Conservation (phyloP, 2,113 vertebrate species). For the Merops nubicus region DNA sequence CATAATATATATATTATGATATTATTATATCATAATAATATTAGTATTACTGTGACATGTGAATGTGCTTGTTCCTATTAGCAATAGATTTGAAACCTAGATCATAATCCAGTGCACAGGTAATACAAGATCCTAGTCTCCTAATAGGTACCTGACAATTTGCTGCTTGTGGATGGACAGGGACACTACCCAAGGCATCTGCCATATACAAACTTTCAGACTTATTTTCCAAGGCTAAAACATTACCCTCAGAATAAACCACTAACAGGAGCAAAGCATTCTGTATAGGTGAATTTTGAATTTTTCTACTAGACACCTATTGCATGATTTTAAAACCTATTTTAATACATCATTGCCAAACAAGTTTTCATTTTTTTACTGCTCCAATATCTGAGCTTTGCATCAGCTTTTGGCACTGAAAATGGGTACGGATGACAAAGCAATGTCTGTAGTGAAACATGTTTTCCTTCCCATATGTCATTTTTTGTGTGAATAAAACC, state of each 20-base stretch:
- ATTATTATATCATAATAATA: neutral
- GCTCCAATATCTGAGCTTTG: neutral
- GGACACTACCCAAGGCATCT: rapidly evolving
- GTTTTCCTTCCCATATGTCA: constrained; percentile 17
- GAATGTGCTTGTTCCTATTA: neutral
- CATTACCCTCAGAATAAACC: neutral
- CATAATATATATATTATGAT: no score
- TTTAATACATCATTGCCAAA: constrained; percentile 7
- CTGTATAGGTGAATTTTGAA: neutral
- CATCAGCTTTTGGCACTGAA: constrained; percentile 37
- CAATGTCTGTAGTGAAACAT: constrained; percentile 18
- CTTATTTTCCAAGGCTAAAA: neutral
- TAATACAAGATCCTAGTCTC: neutral
- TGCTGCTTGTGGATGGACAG: neutral
- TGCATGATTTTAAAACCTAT: neutral
- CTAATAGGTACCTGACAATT: neutral
- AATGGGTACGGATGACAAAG: constrained; percentile 22
- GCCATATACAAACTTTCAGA: neutral
- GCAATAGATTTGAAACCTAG: neutral
- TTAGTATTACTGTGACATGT: neutral
- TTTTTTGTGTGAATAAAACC: constrained; percentile 49
- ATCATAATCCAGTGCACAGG: neutral
- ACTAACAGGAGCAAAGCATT: neutral
- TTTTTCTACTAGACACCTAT: neutral
- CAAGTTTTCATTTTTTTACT: constrained; percentile 5